phyloP scores from a whole-genome alignment of 2,888 invertebrate genomes.

The Creontiades dilutus region DNA sequence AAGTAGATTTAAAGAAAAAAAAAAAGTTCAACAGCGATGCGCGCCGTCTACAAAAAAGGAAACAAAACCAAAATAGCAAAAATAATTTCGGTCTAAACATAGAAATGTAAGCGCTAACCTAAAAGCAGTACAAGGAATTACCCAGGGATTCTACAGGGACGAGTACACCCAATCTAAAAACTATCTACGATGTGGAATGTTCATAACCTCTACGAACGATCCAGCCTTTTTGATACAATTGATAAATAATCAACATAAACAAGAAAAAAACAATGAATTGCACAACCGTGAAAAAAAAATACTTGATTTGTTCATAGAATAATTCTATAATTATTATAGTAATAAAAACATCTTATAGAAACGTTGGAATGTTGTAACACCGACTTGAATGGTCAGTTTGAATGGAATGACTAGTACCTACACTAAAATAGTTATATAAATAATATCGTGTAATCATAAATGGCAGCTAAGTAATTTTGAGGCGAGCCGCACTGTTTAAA shows the following conservation, averaged over 20 bases:
- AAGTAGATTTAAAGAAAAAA: background rate
- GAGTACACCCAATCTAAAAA: background rate
- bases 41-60: background rate
- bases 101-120: slow-evolving; percentile 9
- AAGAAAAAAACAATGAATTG: slow-evolving; percentile 16
- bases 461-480: background rate
- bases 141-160: background rate
- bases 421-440: slow-evolving; percentile 5
- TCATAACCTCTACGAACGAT: background rate
- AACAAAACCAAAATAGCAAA: background rate
- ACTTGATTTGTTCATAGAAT: slow-evolving; percentile 9
- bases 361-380: slow-evolving; percentile 23
- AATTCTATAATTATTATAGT: slow-evolving; percentile 4
- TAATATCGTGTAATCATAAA: background rate
- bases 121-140: slow-evolving; percentile 12
- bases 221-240: slow-evolving; percentile 13
- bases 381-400: background rate
- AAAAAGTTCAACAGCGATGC: background rate
- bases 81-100: background rate
- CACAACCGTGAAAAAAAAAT: slow-evolving; percentile 22
- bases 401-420: slow-evolving; percentile 35
- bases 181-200: background rate
- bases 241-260: background rate
- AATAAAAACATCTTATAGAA: background rate
- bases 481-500: slow-evolving; percentile 10